These are phyloP conservation scores for Passer domesticus DNA, from an alignment of 2,113 vertebrate species.

Conservation along the genomic window DNA sequence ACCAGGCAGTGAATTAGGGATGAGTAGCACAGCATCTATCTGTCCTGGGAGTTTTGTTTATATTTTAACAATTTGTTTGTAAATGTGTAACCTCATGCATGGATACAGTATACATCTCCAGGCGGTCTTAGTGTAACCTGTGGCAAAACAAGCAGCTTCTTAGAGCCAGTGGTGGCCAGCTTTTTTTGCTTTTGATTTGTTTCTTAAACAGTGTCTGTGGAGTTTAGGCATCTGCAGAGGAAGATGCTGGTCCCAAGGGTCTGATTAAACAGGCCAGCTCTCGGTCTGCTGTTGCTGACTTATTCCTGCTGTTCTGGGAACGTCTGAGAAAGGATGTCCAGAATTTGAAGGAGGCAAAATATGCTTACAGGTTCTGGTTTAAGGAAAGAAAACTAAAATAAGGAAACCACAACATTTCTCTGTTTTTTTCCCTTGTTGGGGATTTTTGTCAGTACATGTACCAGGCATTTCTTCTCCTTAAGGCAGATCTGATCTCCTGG, in stretches of 20 bases:
- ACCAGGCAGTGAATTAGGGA: not conserved
- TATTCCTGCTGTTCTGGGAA: not conserved
- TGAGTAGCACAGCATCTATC: not conserved
- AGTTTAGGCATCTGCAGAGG: not conserved
- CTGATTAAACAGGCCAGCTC: not conserved
- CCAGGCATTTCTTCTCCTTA: constrained; percentile 9
- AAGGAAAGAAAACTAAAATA: constrained; percentile 2
- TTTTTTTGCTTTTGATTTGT: not conserved
- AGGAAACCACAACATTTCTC: constrained; percentile 2
- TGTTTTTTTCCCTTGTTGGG: not conserved
- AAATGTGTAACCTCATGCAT: not conserved
- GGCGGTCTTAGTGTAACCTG: not conserved
- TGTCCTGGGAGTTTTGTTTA: not conserved
- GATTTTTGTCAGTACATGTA: not conserved
- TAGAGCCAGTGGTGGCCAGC: not conserved
- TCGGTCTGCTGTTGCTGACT: not conserved
- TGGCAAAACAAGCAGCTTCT: not conserved
- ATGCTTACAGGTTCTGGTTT: not conserved
- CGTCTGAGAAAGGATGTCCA: not conserved
- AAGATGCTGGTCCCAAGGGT: not conserved
- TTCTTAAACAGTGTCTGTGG: not conserved
- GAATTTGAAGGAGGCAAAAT: not conserved
- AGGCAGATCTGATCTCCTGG: not conserved
- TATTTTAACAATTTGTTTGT: not conserved
- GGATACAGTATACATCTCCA: not conserved